A percentile compares a stretch with the other conserved stretches of the same genome.
Conservation (phyloP, 2,113 vertebrate species). For the Diadophis punctatus region DNA sequence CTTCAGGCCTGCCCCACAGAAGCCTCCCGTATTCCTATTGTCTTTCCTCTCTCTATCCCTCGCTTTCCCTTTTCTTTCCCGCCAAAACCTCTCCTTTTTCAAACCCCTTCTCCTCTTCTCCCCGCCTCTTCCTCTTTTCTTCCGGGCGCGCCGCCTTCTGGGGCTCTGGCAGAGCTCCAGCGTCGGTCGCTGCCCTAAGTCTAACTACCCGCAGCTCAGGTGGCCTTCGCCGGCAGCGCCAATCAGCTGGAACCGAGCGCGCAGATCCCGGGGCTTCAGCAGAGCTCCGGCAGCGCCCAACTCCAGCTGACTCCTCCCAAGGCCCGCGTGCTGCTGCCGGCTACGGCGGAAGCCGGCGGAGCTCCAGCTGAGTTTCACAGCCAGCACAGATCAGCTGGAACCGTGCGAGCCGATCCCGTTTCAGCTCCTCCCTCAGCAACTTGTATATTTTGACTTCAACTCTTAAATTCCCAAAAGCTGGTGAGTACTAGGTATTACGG, state of each 20-base stretch:
- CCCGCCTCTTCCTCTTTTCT: background rate
- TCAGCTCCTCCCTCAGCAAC: background rate
- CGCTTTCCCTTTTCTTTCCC: background rate
- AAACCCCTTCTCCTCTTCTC: background rate
- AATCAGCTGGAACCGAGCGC: background rate
- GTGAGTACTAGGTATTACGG: background rate
- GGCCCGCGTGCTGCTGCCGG: background rate
- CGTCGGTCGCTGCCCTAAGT: background rate
- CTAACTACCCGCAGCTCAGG: background rate
- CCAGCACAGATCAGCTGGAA: background rate
- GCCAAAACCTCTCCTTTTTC: background rate
- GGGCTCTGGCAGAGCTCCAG: background rate
- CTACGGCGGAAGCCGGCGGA: background rate
- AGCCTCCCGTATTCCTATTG: background rate
- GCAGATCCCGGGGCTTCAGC: background rate
- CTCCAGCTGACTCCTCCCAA: background rate
- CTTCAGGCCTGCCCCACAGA: background rate
- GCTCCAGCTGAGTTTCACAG: background rate
- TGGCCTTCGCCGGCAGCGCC: background rate
- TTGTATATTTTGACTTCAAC: background rate
- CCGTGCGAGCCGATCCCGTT: background rate
- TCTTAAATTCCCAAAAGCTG: background rate
- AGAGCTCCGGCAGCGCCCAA: background rate
- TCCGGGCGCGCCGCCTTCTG: background rate
- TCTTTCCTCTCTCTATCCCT: background rate